A percentile compares a stretch with the other conserved stretches of the same genome.
Evolutionary conservation across 1,140 invertebrate genomes (phyloP).

Genomic region (Gonatopus flavifemur): DNA sequence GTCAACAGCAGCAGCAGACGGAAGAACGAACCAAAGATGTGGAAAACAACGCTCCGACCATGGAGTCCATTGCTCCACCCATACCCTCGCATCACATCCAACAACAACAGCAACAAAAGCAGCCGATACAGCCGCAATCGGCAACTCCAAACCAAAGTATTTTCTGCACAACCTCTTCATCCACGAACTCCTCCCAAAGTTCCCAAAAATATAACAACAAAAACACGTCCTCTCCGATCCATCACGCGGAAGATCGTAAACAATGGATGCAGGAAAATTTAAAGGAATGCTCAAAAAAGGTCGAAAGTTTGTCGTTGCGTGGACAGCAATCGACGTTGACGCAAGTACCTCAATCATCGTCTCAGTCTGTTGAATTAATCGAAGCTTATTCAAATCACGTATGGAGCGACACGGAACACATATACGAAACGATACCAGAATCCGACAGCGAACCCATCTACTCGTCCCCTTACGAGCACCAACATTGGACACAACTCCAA

Average conservation of each 20-base stretch:
- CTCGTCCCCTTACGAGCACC: constrained; percentile 65
- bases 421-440: constrained; percentile 71
- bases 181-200: constrained; percentile 34
- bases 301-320: constrained; percentile 38
- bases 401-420: constrained; percentile 64
- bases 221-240: constrained; percentile 25
- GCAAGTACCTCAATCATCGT: constrained; percentile 10
- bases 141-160: neutral
- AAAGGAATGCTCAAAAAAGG: constrained; percentile 45
- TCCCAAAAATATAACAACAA: constrained; percentile 34
- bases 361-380: constrained; percentile 32
- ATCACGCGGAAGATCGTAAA: constrained; percentile 26
- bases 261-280: constrained; percentile 40
- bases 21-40: constrained; percentile 34
- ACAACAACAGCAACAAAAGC: constrained; percentile 6
- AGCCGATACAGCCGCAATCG: constrained; percentile 8
- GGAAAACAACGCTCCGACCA: constrained; percentile 24
- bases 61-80: constrained; percentile 34
- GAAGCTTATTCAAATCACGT: constrained; percentile 46
- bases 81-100: constrained; percentile 32
- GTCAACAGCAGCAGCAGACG: constrained; percentile 47
- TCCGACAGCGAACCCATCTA: constrained; percentile 68
- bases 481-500: constrained; percentile 32
- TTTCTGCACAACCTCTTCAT: constrained; percentile 26
- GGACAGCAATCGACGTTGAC: no score